Base-by-base conservation (phyloP, 2,888 invertebrate genomes). In the Protophormia terraenovae region DNA sequence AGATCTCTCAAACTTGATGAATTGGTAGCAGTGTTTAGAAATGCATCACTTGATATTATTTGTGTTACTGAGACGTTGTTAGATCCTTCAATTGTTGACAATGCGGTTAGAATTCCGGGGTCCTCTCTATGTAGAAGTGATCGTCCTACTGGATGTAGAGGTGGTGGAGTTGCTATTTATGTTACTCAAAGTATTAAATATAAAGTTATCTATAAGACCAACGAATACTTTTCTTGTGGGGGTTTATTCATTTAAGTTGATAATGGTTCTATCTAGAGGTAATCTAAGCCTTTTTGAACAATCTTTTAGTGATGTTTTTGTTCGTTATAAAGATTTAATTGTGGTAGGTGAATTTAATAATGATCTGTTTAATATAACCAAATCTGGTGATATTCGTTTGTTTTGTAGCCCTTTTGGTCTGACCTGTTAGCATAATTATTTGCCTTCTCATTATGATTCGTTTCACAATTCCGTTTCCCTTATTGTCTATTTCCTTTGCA, bases 101-200 rank as follows among this genome's bases (percentile, higher is more conserved):
- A 16, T 2, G 58, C 58, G 7, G 27, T 58, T 8, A 32, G 10
- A 1, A 29, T 58, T 32, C 58, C 58, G 7, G 32, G 58, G 2
- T 58, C 32, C 8, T 16, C 58, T 8, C 10, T 58, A 29, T 66
- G 66, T 29, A 45, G 66, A 19, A 47, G 16, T 29, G 66, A 66
- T 47, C 47, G 66, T 4, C 16, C 29, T 8, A 10, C n/a, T 14
- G 38, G 38, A 1, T 24, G 14, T n/a, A 66, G 27, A 45, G 66
- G 66, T 24, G 66, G 66, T 27, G 66, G 66, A 2, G 66, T 66
- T 7, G 66, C 45, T 16, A 45, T 66, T 14, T 66, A 29, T 45
- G 29, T 66, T 29, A 3, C 10, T 1, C 10, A 66, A 2, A n/a
- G 22, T 16, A 29, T 66, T 16, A 45, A 27, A 29, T 66, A 10